Evolutionary conservation across 2,888 invertebrate species (phyloP).

Genomic region (Lasioglossum oenotherae): DNA sequence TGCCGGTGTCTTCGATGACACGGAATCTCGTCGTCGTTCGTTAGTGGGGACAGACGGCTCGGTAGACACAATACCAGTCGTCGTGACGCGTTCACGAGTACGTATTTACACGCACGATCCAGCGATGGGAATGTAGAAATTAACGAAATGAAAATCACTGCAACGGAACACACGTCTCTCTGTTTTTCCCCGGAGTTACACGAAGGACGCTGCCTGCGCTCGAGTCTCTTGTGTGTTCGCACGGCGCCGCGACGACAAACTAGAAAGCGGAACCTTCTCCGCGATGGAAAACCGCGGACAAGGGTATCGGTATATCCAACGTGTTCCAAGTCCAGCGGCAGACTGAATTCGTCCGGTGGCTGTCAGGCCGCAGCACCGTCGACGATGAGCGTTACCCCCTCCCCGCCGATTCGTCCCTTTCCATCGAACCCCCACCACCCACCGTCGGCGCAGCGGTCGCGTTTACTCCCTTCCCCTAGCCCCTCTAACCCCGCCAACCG

Average conservation of each 20-base stretch:
- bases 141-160: constrained; percentile 10
- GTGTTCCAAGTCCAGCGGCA: constrained; percentile 79
- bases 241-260: constrained; percentile 19
- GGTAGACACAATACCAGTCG: background rate
- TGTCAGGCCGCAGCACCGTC: constrained; percentile 80
- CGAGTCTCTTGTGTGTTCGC: constrained; percentile 4
- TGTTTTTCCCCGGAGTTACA: background rate
- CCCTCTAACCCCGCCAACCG: constrained; percentile 17
- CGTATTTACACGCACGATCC: background rate
- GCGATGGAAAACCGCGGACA: constrained; percentile 63
- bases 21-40: constrained; percentile 24
- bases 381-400: constrained; percentile 59
- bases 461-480: constrained; percentile 52
- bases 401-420: constrained; percentile 31
- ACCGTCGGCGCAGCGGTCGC: constrained; percentile 66
- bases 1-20: constrained; percentile 27
- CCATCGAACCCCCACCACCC: constrained; percentile 39
- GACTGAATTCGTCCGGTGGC: constrained; percentile 82
- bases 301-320: constrained; percentile 59
- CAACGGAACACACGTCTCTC: constrained; percentile 15
- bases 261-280: constrained; percentile 47
- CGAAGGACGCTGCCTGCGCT: background rate
- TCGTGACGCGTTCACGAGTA: background rate
- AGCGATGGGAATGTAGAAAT: background rate
- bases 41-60: constrained; percentile 1